These are phyloP conservation scores for Percopsis omiscomaycus DNA, from an alignment of 2,797 vertebrate genomes.

Conservation along the genomic window DNA sequence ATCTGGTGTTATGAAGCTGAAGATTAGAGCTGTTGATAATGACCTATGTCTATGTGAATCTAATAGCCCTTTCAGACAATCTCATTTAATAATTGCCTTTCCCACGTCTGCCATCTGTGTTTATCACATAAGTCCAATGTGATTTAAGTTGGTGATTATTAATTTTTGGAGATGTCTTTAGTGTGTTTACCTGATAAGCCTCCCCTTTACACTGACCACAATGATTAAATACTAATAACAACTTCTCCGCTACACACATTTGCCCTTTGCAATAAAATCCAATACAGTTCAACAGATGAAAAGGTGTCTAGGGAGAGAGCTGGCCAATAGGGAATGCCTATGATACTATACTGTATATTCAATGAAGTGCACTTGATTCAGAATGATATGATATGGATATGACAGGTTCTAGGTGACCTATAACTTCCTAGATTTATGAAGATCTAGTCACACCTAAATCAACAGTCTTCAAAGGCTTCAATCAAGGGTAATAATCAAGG, in stretches of 20 bases:
- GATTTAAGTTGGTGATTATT: slow-evolving; percentile 37
- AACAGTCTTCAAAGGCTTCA: slow-evolving; percentile 5
- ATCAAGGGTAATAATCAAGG: neutral
- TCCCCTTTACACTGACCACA: slow-evolving; percentile 35
- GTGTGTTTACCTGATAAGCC: slow-evolving; percentile 42
- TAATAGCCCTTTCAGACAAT: slow-evolving; percentile 55
- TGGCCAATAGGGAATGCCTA: slow-evolving; percentile 55
- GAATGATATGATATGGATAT: slow-evolving; percentile 52
- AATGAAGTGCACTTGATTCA: slow-evolving; percentile 41
- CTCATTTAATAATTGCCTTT: slow-evolving; percentile 50
- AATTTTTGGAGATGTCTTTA: slow-evolving; percentile 37
- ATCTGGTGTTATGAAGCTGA: slow-evolving; percentile 46
- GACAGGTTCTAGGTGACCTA: slow-evolving; percentile 55
- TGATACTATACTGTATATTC: no score
- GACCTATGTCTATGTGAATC: slow-evolving; percentile 42
- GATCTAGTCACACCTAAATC: slow-evolving; percentile 20
- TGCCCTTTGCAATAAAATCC: slow-evolving; percentile 42
- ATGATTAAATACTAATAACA: slow-evolving; percentile 57
- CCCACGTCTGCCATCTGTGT: slow-evolving; percentile 40
- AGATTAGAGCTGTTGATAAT: slow-evolving; percentile 42
- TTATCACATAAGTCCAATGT: slow-evolving; percentile 52
- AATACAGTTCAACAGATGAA: slow-evolving; percentile 55
- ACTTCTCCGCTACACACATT: slow-evolving; percentile 36
- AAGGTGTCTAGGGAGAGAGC: slow-evolving; percentile 41
- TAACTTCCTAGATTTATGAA: slow-evolving; percentile 28